Evolutionary conservation across 2,888 invertebrate genomes (phyloP), one percentile per base, ranked within the genome.

Genomic region (Hedya salicella): DNA sequence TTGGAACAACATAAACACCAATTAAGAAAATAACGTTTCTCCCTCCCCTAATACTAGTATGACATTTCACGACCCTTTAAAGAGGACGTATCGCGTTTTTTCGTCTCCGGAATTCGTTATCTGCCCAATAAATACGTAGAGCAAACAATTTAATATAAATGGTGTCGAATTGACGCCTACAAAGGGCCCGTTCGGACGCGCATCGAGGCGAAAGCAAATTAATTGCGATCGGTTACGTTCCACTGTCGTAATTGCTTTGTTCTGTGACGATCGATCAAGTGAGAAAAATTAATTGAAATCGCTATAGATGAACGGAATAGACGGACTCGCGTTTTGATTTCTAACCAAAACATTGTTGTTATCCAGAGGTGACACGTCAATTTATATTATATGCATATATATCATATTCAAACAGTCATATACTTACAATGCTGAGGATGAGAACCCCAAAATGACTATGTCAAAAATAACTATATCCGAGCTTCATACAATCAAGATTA

Each of bases 251-350:
- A 91, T 91, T 90, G 88, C 89, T 88, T 88, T 89, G 87, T 90
- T 87, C 86, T 81, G 79, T 80, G 79, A 78, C 83, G 80, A 87
- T 88, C 84, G 85, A 89, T 89, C 88, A 88, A 89, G 86, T 87
- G 84, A 86, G 87, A 89, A 89, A 91, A 89, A 89, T 82, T 90
- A 90, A 91, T 89, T 90, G 87, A 87, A 88, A 85, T 84, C 62
- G 68, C 67, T 81, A 44, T n/a, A 32, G 44, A 57, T 46, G 57
- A n/a, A 30, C 56, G 44, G 6, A 44, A 46, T 32, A 57, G 57
- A 11, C 50, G 32, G 13, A 57, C 25, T 44, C 32, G 17, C 46
- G 44, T 44, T 32, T 17, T 57, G 44, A 19, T 32, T 32, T 57
- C 8, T 32, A 30, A 8, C 4, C 6, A 25, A 6, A 25, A 0